These are phyloP conservation scores for Crotalus viridis DNA, from an alignment of 2,113 vertebrate species.

Conservation along the genomic window DNA sequence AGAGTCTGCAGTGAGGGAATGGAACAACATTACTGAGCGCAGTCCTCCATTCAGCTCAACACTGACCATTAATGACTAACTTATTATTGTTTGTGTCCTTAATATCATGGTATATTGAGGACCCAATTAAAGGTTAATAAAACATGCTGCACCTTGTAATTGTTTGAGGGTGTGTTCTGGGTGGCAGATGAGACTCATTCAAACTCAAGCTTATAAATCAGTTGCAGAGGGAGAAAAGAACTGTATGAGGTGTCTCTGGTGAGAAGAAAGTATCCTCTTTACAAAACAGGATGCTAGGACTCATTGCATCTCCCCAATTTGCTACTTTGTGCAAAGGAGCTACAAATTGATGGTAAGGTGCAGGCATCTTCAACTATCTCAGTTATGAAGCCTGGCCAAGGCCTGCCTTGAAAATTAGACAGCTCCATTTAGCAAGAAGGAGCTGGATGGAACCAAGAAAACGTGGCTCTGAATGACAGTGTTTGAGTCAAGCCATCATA, in stretches of 20 bases:
- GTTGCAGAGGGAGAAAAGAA: background rate
- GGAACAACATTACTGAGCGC: background rate
- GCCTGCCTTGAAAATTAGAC: background rate
- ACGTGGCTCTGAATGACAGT: background rate
- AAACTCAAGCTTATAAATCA: background rate
- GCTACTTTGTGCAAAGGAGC: background rate
- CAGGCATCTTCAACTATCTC: background rate
- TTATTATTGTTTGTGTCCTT: background rate
- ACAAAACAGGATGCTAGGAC: background rate
- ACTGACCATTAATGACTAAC: background rate
- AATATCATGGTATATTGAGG: background rate
- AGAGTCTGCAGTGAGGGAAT: background rate
- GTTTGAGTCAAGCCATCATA: background rate
- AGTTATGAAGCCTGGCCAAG: background rate
- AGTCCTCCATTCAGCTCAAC: background rate
- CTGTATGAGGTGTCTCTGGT: background rate
- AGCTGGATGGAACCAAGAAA: no score
- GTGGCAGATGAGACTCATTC: background rate
- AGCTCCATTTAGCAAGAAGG: background rate
- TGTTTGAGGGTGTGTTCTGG: background rate
- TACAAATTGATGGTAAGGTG: background rate
- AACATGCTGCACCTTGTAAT: background rate
- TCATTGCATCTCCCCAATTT: background rate
- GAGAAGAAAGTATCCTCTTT: background rate
- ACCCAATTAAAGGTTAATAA: background rate